Evolutionary conservation across 2,797 vertebrate genomes (phyloP).

Genomic region (Microtus agrestis): DNA sequence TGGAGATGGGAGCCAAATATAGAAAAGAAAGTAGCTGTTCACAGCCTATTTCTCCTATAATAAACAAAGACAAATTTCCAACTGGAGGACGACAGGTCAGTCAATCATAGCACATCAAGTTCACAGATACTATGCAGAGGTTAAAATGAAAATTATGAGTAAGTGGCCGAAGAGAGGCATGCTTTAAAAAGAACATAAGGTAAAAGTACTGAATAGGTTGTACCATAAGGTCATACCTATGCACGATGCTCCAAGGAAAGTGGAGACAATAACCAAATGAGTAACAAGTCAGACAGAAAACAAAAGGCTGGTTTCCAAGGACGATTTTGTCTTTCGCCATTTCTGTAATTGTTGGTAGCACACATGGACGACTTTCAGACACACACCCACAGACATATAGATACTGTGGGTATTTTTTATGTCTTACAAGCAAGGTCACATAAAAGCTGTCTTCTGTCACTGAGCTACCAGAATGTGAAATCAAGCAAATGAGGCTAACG

Average conservation of each 20-base stretch:
- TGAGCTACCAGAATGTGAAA: not conserved
- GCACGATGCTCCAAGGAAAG: not conserved
- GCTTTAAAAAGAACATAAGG: constrained; percentile 30
- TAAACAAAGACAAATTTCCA: constrained; percentile 9
- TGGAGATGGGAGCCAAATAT: not conserved
- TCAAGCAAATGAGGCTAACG: not conserved
- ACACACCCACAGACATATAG: not conserved
- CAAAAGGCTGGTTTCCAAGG: not conserved
- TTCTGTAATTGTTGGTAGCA: not conserved
- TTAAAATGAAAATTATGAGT: constrained; percentile 24
- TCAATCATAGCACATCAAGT: not conserved
- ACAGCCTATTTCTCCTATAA: not conserved
- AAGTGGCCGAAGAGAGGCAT: not conserved
- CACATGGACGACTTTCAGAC: not conserved
- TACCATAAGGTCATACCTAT: not conserved
- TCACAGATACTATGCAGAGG: not conserved
- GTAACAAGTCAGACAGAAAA: not conserved
- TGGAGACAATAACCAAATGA: not conserved
- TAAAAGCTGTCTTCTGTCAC: not conserved
- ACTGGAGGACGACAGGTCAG: not conserved
- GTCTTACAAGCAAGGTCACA: not conserved
- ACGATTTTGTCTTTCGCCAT: not conserved
- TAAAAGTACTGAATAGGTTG: not conserved
- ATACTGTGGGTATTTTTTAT: not conserved
- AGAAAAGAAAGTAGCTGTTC: not conserved